Evolutionary conservation across 2,797 vertebrate species (phyloP), one percentile per base, ranked within the genome.

Genomic region (Microctenopoma stevenorrisi): DNA sequence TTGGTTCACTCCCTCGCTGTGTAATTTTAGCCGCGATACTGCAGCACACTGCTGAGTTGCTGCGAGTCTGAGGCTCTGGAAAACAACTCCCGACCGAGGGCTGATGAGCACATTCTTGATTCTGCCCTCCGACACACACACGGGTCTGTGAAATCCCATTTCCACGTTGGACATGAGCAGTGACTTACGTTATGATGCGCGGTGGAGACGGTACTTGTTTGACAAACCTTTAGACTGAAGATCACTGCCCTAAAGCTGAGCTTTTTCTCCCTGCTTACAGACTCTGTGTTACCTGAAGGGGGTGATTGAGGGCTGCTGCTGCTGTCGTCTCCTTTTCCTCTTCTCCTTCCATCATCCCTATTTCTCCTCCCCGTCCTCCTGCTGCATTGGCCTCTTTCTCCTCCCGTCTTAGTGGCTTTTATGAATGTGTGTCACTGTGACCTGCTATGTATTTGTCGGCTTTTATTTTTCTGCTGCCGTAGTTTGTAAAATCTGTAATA

Each of bases 191-290:
- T 30, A 3, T 51, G 51, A 43, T n/a, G 25, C 1, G 26, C 28
- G 3, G 42, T 28, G 1, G 9, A 11, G 6, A 14, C 42, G 8
- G 7, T 52, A 10, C 57, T 55, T 68, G 33, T 37, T 16, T 7
- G 25, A 14, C 7, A 22, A 16, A 11, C 1, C 44, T 26, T 51
- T 4, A 28, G 55, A 63, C 18, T 52, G 22, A 63, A 22, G 33
- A 10, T n/a, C 0, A 28, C 18, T 43, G 69, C 37, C 69, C 72
- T 82, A 66, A 86, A 81, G 64, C 33, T n/a, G 0, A 61, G 58
- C 71, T 74, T 79, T 86, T 25, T 85, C 65, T 80, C 82, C 86
- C 79, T 90, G 84, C 90, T 86, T 91, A 53, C 91, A 93, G 91
- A 81, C 86, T 84, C 80, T 69, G 83, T 82, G 82, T 81, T 63